Conservation (phyloP, 2,113 vertebrate genomes). For the Pygoscelis antarcticus region DNA sequence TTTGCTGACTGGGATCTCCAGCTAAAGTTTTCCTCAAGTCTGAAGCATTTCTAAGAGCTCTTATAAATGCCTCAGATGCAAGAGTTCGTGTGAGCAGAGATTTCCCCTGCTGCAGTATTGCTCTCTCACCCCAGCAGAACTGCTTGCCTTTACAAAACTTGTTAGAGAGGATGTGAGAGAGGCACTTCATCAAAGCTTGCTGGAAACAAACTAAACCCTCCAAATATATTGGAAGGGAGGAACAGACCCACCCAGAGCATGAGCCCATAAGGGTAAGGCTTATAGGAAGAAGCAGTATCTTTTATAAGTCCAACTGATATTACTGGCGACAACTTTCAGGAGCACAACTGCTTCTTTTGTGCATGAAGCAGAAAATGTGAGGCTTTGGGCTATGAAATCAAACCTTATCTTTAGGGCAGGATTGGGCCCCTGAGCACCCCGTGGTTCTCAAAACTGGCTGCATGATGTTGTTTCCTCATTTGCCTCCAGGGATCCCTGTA, state of each 20-base stretch:
- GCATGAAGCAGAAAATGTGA: neutral
- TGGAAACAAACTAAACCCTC: neutral
- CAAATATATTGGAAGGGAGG: neutral
- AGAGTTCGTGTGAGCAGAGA: neutral
- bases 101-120: neutral
- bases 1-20: neutral
- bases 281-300: neutral
- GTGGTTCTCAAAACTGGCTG: neutral
- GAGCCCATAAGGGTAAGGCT: neutral
- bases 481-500: conserved; percentile 12
- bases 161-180: neutral
- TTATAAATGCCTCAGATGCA: neutral
- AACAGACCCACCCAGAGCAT: neutral
- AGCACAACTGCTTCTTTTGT: neutral
- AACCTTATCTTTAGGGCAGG: neutral
- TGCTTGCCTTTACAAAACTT: neutral
- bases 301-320: neutral
- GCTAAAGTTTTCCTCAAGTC: neutral
- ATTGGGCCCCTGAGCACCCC: neutral
- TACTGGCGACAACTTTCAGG: neutral
- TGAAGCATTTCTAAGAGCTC: neutral
- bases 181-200: neutral
- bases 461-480: neutral
- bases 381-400: neutral
- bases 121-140: neutral